A percentile compares a stretch with the other conserved stretches of the same genome.
Conservation (phyloP, 2,888 invertebrate genomes). For the Eupithecia pulchellata region DNA sequence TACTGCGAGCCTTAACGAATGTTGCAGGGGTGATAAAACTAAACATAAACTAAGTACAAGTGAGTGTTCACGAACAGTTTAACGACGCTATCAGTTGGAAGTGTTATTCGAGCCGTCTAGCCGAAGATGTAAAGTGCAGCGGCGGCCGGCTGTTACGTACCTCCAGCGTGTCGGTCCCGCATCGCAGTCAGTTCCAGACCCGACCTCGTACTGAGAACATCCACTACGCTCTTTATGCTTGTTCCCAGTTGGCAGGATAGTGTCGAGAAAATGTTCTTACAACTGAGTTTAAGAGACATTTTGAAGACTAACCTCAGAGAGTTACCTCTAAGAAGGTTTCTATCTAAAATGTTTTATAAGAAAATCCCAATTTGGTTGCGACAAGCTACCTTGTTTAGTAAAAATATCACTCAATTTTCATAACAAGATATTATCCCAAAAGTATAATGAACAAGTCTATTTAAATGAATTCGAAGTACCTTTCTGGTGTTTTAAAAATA, state of each 20-base stretch:
- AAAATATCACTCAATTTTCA: slow-evolving; percentile 5
- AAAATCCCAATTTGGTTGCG: background rate
- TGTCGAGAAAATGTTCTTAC: slow-evolving; percentile 17
- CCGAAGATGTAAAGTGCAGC: slow-evolving; percentile 56
- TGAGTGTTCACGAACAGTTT: slow-evolving; percentile 64
- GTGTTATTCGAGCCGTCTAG: slow-evolving; percentile 63
- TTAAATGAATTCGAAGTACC: slow-evolving; percentile 9
- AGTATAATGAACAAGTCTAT: slow-evolving; percentile 16
- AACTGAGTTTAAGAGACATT: slow-evolving; percentile 16
- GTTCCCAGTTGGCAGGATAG: slow-evolving; percentile 37
- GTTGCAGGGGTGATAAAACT: slow-evolving; percentile 60
- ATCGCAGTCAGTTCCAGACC: slow-evolving; percentile 30
- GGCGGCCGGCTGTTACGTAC: slow-evolving; percentile 45
- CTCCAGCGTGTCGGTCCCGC: slow-evolving; percentile 40
- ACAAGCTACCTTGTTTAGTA: slow-evolving; percentile 6
- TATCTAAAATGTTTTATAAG: background rate
- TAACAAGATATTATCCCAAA: slow-evolving; percentile 1
- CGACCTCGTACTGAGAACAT: slow-evolving; percentile 39
- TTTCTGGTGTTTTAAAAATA: slow-evolving; percentile 14
- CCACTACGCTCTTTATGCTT: slow-evolving; percentile 37
- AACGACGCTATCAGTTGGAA: slow-evolving; percentile 64
- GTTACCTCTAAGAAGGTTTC: background rate
- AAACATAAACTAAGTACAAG: slow-evolving; percentile 66
- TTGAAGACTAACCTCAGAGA: background rate
- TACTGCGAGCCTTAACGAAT: slow-evolving; percentile 49